Evolutionary conservation across 2,797 vertebrate genomes (phyloP).

Genomic region (Argentina silus): DNA sequence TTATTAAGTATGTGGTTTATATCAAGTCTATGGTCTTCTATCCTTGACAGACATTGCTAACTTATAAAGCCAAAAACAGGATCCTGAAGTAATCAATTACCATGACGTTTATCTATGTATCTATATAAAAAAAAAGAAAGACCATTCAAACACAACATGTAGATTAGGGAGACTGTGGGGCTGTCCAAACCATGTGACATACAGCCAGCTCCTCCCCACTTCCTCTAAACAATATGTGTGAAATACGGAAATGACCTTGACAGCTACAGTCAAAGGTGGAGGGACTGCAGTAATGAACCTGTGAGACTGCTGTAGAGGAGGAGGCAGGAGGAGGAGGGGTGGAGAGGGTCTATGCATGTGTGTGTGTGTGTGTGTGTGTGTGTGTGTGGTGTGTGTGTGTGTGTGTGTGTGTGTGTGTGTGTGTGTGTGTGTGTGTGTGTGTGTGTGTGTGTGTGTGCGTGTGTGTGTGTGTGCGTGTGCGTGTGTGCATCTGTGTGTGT

Average conservation of each 20-base stretch:
- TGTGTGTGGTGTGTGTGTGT: not conserved
- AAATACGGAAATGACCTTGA: constrained; percentile 6
- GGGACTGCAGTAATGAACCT: not conserved
- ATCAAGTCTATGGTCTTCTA: too few relatives aligned
- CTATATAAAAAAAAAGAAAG: too few relatives aligned
- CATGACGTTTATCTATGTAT: too few relatives aligned
- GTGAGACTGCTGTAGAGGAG: not conserved
- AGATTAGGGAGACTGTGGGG: too few relatives aligned
- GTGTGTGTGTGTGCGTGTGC: not conserved
- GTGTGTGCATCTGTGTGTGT: not conserved
- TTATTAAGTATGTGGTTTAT: too few relatives aligned
- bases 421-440: not conserved
- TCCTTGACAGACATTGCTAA: too few relatives aligned
- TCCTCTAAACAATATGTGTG: not conserved
- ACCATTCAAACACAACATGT: too few relatives aligned
- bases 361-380: not conserved
- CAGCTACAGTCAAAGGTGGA: not conserved
- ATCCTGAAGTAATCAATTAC: too few relatives aligned
- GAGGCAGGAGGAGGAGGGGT: not conserved
- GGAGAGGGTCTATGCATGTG: not conserved
- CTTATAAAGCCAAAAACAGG: too few relatives aligned
- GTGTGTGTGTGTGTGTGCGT: not conserved
- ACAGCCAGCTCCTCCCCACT: not conserved
- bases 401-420: not conserved
- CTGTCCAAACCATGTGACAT: not conserved